A percentile compares a stretch with the other conserved stretches of the same genome.
Conservation (phyloP, 2,888 invertebrate species). For the Pterobdella sp. region DNA sequence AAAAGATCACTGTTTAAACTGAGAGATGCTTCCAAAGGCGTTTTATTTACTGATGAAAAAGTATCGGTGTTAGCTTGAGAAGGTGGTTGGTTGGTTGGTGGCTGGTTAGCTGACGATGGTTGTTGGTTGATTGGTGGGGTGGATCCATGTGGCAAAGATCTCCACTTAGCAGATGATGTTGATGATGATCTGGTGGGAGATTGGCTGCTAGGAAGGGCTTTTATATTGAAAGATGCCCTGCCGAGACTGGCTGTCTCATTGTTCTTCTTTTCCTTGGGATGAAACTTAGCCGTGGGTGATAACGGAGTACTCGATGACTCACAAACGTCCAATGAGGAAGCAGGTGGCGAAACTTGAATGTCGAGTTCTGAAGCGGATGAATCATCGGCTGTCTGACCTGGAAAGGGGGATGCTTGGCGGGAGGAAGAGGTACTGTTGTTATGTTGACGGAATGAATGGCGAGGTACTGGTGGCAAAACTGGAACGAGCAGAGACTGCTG, state of each 20-base stretch:
- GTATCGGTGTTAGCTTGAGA: background rate
- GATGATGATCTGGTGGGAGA: background rate
- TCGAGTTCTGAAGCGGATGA: slow-evolving; percentile 24
- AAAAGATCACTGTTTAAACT: slow-evolving; percentile 10
- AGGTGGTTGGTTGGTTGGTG: background rate
- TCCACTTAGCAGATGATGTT: slow-evolving; percentile 11
- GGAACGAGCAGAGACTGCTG: background rate
- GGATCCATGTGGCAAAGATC: slow-evolving; percentile 19
- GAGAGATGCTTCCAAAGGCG: background rate
- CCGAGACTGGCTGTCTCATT: background rate
- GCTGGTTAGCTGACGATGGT: background rate
- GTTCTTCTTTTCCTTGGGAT: too few relatives aligned
- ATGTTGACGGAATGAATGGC: background rate
- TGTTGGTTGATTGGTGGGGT: slow-evolving; percentile 7
- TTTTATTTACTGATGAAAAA: background rate
- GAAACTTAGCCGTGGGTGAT: too few relatives aligned
- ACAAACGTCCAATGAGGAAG: background rate
- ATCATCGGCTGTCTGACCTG: background rate
- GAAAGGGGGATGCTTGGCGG: background rate
- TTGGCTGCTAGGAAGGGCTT: background rate
- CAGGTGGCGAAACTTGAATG: slow-evolving; percentile 15
- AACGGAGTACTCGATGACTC: too few relatives aligned
- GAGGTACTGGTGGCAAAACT: slow-evolving; percentile 7
- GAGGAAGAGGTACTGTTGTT: background rate
- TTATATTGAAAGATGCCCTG: background rate